Evolutionary conservation across 2,888 invertebrate species (phyloP).

Genomic region (Electrophaes corylata): DNA sequence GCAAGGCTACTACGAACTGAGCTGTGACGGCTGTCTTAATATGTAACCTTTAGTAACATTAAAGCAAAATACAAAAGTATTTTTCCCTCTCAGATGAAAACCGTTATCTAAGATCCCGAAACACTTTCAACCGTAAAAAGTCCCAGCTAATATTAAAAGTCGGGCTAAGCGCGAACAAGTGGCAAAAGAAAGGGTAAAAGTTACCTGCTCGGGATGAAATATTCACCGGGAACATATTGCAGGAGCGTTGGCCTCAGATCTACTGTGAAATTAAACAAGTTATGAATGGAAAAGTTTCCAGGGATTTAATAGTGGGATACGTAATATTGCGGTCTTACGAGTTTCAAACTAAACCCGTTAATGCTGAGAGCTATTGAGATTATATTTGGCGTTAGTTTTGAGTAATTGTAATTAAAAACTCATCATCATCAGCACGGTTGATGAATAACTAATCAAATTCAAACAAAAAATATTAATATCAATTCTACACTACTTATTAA

Average conservation of each 20-base stretch:
- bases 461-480: neutral
- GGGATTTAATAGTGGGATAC: conserved; percentile 58
- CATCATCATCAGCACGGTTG: neutral
- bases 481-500: too few relatives aligned
- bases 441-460: neutral
- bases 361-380: conserved; percentile 25
- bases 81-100: conserved; percentile 4
- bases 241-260: conserved; percentile 49
- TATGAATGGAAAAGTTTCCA: conserved; percentile 59
- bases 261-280: conserved; percentile 66
- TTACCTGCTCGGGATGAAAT: conserved; percentile 54
- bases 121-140: conserved; percentile 32
- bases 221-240: conserved; percentile 60
- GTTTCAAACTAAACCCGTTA: conserved; percentile 32
- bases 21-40: too few relatives aligned
- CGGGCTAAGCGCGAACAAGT: conserved; percentile 54
- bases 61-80: neutral
- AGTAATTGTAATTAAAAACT: conserved; percentile 14
- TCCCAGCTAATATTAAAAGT: conserved; percentile 56
- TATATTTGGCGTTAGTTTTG: conserved; percentile 17
- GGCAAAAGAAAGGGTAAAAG: conserved; percentile 56
- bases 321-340: conserved; percentile 49
- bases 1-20: too few relatives aligned
- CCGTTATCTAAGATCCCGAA: conserved; percentile 24
- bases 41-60: neutral